Evolutionary conservation across 2,113 vertebrate species (phyloP), one percentile per base, ranked within the genome.

Genomic region (Microcebus ravelobensis): DNA sequence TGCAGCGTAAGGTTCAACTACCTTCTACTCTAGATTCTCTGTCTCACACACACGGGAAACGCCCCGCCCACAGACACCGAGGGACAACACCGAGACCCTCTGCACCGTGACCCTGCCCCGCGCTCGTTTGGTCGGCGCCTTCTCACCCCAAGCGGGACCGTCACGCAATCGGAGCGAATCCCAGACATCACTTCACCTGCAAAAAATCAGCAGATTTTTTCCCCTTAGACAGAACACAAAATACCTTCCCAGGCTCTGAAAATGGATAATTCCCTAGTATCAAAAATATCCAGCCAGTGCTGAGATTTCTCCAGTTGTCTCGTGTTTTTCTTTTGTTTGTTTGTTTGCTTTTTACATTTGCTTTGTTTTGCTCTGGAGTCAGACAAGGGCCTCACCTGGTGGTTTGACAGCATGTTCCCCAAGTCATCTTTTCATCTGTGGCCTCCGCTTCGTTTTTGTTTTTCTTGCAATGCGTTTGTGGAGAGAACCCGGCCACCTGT

Each of bases 261-360:
- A 70, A 8, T 0, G 1, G 2, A 12, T 8, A 5, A 2, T 39
- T 52, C 42, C 34, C 1, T 18, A 3, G 25, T 3, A 3, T 8
- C 52, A 7, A 10, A 10, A 10, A 10, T 8, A 4, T 18, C 25
- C 67, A 36, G n/a, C 29, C 81, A 2, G 2, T 20, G n/a, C 1
- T 12, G 76, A 57, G 39, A 59, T 6, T 9, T 10, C 27, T 15
- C 90, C 39, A 0, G 1, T 8, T 4, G 52, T 17, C 34, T 36
- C 52, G 25, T 29, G 52, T 6, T 55, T 55, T 29, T 74, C 18
- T 42, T 7, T 34, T 63, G 15, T 18, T 14, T 48, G 21, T 48
- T 61, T 71, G 1, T 55, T 20, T 21, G 8, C 1, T 31, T 6
- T 27, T 34, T 8, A 29, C n/a, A n/a, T 48, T 23, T 29, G 42